A percentile compares a stretch with the other conserved stretches of the same genome.
phyloP scores from a whole-genome alignment of 2,888 invertebrate genomes.

The Macrophya annulata region DNA sequence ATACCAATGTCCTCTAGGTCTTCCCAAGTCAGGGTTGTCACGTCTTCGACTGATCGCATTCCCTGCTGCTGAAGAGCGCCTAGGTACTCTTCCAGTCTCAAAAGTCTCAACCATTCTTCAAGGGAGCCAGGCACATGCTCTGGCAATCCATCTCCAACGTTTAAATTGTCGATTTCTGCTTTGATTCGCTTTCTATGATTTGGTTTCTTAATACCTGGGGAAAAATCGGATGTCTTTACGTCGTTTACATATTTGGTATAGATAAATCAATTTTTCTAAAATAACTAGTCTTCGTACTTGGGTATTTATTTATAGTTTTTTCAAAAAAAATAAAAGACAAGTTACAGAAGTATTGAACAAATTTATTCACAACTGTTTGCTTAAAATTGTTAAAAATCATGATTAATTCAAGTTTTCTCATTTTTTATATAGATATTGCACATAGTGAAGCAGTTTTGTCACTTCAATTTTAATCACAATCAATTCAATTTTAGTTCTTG shows the following conservation, averaged over 20 bases:
- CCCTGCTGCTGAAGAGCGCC: slow-evolving; percentile 95
- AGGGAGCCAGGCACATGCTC: slow-evolving; percentile 96
- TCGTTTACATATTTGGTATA: not conserved
- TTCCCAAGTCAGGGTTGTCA: slow-evolving; percentile 98
- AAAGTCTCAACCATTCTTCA: slow-evolving; percentile 96
- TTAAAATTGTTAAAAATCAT: not conserved
- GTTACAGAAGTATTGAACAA: not conserved
- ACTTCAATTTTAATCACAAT: not conserved
- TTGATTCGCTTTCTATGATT: slow-evolving; percentile 97
- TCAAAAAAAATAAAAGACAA: not conserved
- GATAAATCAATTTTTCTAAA: not conserved
- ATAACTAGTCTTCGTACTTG: not conserved
- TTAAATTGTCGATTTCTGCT: slow-evolving; percentile 96
- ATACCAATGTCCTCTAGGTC: slow-evolving; percentile 99
- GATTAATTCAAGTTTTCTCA: not conserved
- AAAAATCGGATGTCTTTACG: not conserved
- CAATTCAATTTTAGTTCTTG: not conserved
- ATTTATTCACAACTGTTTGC: not conserved
- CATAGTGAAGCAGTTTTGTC: not conserved
- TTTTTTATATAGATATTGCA: not conserved
- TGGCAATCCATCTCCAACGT: slow-evolving; percentile 96
- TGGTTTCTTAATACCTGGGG: slow-evolving; percentile 93
- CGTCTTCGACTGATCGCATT: slow-evolving; percentile 95
- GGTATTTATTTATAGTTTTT: not conserved
- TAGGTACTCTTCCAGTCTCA: slow-evolving; percentile 96